Percentiles rank a stretch among this genome's conserved stretches.
Evolutionary conservation across 2,113 vertebrate genomes (phyloP).

Genomic region (Dendropsophus ebraccatus): DNA sequence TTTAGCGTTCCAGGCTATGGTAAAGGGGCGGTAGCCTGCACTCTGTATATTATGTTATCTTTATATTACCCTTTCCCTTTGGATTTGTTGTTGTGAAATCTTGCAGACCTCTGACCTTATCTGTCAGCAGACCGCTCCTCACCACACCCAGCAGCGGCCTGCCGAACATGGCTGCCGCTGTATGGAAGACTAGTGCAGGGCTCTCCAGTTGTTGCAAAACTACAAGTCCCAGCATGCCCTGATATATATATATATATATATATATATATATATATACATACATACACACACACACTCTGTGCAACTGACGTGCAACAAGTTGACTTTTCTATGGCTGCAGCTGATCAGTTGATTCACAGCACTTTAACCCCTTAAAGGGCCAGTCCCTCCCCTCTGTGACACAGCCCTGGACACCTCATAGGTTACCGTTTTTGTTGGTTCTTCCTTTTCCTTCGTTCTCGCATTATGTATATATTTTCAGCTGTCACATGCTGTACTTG

Average conservation of each 20-base stretch:
- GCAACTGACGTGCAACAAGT: neutral
- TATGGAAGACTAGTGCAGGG: neutral
- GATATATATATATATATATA: no score
- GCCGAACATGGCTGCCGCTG: neutral
- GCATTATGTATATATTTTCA: no score
- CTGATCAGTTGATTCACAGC: neutral
- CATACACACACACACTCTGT: no score
- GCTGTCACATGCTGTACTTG: slow-evolving; percentile 37
- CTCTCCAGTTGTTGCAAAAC: no score
- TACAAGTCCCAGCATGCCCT: no score
- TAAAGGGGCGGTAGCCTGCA: neutral
- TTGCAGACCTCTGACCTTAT: neutral
- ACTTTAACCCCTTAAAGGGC: neutral
- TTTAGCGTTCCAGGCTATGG: no score
- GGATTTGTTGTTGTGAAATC: neutral
- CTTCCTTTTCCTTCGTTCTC: slow-evolving; percentile 25
- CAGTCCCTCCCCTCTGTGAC: no score
- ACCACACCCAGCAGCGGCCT: slow-evolving; percentile 14
- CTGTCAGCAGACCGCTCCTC: neutral
- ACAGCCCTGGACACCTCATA: no score
- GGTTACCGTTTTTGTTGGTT: neutral
- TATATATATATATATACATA: no score
- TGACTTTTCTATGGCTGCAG: neutral
- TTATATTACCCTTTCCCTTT: neutral
- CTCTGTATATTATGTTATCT: neutral